A percentile compares a stretch with the other conserved stretches of the same genome.
Conservation (phyloP, 2,113 vertebrate genomes). For the Telmatochromis brichardi region DNA sequence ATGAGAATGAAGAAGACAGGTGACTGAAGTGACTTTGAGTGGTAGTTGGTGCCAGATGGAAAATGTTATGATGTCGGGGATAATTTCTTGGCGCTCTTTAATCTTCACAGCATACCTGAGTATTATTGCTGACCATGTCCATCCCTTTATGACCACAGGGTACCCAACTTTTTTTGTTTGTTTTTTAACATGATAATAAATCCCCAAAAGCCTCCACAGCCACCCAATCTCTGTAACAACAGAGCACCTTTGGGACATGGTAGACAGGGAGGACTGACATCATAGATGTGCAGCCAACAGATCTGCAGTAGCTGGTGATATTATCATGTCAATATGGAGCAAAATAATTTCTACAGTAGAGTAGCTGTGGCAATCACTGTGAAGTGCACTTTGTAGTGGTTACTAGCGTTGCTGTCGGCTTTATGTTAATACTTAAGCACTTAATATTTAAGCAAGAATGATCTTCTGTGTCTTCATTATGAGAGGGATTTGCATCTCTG, state of each 20-base stretch:
- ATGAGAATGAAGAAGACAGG: not conserved
- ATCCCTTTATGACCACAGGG: not conserved
- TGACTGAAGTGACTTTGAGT: not conserved
- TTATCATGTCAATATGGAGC: not conserved
- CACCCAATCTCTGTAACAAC: not conserved
- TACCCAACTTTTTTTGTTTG: not conserved
- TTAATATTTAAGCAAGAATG: not conserved
- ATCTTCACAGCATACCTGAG: not conserved
- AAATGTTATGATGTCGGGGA: not conserved
- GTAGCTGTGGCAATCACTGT: not conserved
- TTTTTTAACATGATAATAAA: not conserved
- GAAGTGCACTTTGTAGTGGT: not conserved
- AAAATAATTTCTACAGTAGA: not conserved
- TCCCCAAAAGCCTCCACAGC: not conserved
- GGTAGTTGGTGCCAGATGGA: not conserved
- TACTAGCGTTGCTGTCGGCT: not conserved
- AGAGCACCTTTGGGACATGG: not conserved
- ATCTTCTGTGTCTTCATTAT: not conserved
- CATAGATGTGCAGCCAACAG: not conserved
- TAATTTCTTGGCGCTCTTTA: rapidly evolving
- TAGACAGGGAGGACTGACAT: not conserved
- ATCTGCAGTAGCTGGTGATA: not conserved
- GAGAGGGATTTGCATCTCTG: not conserved
- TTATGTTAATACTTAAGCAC: not conserved
- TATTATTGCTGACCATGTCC: not conserved